Conservation (phyloP, 2,797 vertebrate genomes). For the Pangasius krempfi region DNA sequence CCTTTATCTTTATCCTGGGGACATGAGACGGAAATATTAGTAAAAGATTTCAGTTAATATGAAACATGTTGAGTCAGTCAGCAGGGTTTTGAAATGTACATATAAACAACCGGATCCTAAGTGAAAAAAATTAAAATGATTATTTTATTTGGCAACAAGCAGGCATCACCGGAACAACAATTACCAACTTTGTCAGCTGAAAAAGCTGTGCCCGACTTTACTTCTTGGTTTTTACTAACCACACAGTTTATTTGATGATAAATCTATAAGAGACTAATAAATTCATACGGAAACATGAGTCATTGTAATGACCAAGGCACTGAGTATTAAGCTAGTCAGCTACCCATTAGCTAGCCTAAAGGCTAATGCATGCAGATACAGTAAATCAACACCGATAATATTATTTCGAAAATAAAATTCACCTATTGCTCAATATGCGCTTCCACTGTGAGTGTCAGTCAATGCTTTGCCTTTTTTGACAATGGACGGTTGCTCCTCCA, state of each 20-base stretch:
- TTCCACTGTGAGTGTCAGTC: no score
- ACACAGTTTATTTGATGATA: not conserved
- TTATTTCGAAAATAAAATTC: not conserved
- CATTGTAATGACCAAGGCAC: not conserved
- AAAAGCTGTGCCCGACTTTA: not conserved
- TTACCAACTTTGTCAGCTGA: not conserved
- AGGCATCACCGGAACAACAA: not conserved
- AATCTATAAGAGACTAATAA: not conserved
- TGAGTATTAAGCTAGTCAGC: not conserved
- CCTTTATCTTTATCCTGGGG: conserved; percentile 96
- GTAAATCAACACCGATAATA: not conserved
- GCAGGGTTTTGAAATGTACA: not conserved
- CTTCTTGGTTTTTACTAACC: not conserved
- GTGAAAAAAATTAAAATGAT: not conserved
- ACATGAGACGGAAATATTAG: not conserved
- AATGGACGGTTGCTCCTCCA: no score
- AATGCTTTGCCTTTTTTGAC: no score
- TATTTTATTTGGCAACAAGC: not conserved
- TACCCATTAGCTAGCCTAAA: not conserved
- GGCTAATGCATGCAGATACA: not conserved
- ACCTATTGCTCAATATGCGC: not conserved
- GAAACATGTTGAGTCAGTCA: not conserved
- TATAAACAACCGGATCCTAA: not conserved
- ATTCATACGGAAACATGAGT: not conserved
- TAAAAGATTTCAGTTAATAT: not conserved